phyloP scores from a whole-genome alignment of 2,113 vertebrate genomes.

The Melanerpes aurifrons region DNA sequence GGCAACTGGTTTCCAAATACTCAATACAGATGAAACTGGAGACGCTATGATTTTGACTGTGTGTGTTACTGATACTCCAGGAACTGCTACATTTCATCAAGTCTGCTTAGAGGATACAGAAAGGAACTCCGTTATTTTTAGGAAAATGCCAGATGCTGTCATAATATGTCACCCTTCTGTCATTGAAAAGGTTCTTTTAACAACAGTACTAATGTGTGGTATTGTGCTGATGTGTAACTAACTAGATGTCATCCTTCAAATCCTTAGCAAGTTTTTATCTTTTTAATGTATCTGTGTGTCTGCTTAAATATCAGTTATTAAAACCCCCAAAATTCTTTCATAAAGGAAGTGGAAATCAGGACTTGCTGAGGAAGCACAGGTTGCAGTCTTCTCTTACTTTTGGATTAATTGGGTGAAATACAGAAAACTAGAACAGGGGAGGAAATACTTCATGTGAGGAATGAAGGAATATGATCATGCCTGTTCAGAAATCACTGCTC shows the following conservation, averaged over 20 bases:
- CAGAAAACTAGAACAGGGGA: background rate
- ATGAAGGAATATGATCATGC: background rate
- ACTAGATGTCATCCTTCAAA: constrained; percentile 39
- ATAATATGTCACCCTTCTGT: constrained; percentile 3
- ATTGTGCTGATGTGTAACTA: constrained; percentile 45
- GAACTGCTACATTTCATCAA: constrained; percentile 42
- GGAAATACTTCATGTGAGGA: background rate
- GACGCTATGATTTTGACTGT: background rate
- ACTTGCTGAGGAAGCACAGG: background rate
- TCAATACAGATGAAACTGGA: background rate
- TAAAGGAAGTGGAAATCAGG: background rate
- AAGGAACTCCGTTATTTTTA: constrained; percentile 29
- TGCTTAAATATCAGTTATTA: background rate
- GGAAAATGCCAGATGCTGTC: constrained; percentile 38
- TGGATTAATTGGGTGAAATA: background rate
- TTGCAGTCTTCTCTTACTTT: background rate
- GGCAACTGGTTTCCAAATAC: background rate
- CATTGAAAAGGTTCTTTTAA: constrained; percentile 34
- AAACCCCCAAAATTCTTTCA: background rate
- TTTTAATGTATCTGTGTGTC: background rate
- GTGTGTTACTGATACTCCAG: constrained; percentile 27
- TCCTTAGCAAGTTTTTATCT: background rate
- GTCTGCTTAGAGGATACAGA: constrained; percentile 8
- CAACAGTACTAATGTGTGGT: constrained; percentile 43
- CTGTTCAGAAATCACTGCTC: background rate